Evolutionary conservation across 1,140 invertebrate genomes (phyloP).

Genomic region (Pararge aegeria): DNA sequence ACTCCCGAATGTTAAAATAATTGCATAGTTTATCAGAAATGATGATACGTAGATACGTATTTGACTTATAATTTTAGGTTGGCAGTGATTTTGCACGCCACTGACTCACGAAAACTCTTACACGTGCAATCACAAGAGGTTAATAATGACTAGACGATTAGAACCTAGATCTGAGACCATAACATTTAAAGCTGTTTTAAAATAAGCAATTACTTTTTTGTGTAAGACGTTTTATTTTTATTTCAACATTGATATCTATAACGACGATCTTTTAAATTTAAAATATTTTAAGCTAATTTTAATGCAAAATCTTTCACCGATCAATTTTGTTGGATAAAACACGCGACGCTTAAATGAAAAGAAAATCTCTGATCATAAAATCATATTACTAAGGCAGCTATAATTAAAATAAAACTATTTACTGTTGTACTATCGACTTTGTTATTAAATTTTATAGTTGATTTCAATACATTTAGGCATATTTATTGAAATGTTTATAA

Average conservation of each 20-base stretch:
- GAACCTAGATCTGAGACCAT: not conserved
- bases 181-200: not conserved
- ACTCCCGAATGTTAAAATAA: not conserved
- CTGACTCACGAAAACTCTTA: not conserved
- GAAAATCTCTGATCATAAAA: too few species aligned
- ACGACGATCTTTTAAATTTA: not conserved
- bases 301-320: too few species aligned
- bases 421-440: too few species aligned
- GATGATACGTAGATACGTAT: not conserved
- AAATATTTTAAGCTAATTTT: too few species aligned
- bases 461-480: too few species aligned
- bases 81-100: not conserved
- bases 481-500: too few species aligned
- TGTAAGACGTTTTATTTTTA: not conserved
- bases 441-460: too few species aligned
- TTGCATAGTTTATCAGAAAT: not conserved
- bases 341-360: too few species aligned
- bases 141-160: not conserved
- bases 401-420: too few species aligned
- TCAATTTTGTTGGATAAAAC: too few species aligned
- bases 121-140: not conserved
- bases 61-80: not conserved
- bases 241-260: not conserved
- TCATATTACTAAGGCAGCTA: too few species aligned
- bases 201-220: not conserved